Evolutionary conservation across 92 coral and sea anemone species (phyloP).

Genomic region (Epizoanthus illoricatus): DNA sequence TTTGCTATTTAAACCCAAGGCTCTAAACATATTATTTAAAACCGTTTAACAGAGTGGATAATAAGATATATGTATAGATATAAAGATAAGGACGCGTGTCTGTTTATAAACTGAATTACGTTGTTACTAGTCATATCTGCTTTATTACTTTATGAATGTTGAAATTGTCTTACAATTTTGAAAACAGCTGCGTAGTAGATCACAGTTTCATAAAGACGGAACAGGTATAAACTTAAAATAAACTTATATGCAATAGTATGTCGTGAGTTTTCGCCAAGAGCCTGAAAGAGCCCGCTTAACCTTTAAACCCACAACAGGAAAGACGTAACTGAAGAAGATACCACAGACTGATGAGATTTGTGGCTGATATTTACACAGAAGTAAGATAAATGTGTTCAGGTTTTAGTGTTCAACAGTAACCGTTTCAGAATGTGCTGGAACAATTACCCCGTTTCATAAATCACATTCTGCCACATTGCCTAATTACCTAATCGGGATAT

Average conservation of each 20-base stretch:
- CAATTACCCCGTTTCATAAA: not conserved
- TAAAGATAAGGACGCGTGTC: too few relatives aligned
- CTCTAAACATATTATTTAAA: too few relatives aligned
- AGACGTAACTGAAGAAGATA: not conserved
- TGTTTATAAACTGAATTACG: too few relatives aligned
- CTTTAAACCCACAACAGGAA: not conserved
- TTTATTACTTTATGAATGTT: too few relatives aligned
- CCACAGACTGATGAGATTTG: too few relatives aligned
- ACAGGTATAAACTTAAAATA: not conserved
- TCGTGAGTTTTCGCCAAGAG: not conserved
- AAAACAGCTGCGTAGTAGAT: too few relatives aligned
- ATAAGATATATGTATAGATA: too few relatives aligned
- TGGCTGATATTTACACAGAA: not conserved
- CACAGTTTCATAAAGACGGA: not conserved
- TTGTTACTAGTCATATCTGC: too few relatives aligned
- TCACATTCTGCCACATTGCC: not conserved
- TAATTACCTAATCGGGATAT: constrained; percentile 8
- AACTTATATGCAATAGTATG: not conserved
- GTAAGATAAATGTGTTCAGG: not conserved
- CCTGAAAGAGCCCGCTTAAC: not conserved
- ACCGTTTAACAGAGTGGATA: too few relatives aligned
- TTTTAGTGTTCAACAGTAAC: not conserved
- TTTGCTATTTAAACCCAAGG: too few relatives aligned
- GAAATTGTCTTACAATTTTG: too few relatives aligned
- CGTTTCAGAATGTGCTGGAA: not conserved